phyloP scores from a whole-genome alignment of 2,113 vertebrate species.

The Colistium nudipinnis region DNA sequence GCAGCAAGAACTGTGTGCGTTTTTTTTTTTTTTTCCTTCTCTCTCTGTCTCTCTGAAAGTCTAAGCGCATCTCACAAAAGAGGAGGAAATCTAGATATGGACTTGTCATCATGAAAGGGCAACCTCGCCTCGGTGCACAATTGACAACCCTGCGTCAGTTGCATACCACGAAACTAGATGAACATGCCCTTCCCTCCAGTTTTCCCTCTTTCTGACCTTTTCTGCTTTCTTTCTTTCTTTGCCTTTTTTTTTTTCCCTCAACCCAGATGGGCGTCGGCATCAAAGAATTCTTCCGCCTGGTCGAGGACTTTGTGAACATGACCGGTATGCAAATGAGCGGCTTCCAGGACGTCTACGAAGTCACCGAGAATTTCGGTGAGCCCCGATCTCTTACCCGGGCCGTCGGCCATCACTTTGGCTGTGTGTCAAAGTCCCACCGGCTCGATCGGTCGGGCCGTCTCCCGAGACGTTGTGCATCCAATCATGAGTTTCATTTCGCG shows the following conservation, averaged over 20 bases:
- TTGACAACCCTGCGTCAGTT: conserved; percentile 17
- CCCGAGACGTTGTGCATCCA: conserved; percentile 9
- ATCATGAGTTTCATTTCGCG: conserved; percentile 21
- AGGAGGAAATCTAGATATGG: conserved; percentile 11
- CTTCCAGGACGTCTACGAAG: conserved; percentile 95
- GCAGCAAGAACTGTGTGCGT: conserved; percentile 61
- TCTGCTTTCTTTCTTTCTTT: neutral
- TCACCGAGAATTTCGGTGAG: conserved; percentile 98
- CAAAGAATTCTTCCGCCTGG: conserved; percentile 89
- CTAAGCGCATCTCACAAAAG: conserved; percentile 11
- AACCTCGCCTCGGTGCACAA: no score
- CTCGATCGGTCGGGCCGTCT: conserved; percentile 10
- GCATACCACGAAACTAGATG: conserved; percentile 5
- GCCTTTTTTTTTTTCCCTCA: neutral
- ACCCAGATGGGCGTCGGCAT: conserved; percentile 90
- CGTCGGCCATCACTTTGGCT: conserved; percentile 17
- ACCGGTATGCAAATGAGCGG: conserved; percentile 95
- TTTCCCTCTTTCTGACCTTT: conserved; percentile 15
- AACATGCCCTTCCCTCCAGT: neutral
- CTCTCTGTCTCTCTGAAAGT: conserved; percentile 19
- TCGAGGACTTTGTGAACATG: conserved; percentile 95
- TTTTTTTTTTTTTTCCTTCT: conserved; percentile 1
- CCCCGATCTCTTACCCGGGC: conserved; percentile 30
- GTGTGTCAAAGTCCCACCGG: conserved; percentile 31
- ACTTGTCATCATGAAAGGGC: neutral